These are phyloP conservation scores for Metalampra italica DNA, from an alignment of 2,888 invertebrate species.

Conservation along the genomic window DNA sequence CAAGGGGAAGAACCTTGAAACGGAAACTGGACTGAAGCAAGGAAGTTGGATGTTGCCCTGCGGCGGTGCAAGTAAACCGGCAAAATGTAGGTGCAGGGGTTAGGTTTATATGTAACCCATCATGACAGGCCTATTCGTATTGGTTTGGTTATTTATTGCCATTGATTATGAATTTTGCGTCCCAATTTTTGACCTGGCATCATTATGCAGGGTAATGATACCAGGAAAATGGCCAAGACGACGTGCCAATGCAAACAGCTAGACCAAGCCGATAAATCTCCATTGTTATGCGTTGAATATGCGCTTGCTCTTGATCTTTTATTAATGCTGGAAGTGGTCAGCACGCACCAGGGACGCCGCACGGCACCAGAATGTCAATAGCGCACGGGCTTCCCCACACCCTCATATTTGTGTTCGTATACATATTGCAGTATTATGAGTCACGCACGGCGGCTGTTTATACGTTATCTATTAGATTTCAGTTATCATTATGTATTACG, in stretches of 20 bases:
- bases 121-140: too few relatives aligned
- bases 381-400: slow-evolving; percentile 51
- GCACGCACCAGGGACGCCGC: slow-evolving; percentile 10
- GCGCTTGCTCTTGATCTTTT: slow-evolving; percentile 32
- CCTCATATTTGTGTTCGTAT: neutral
- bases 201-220: too few relatives aligned
- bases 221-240: neutral
- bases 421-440: slow-evolving; percentile 13
- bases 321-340: slow-evolving; percentile 25
- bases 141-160: too few relatives aligned
- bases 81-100: too few relatives aligned
- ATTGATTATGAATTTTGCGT: too few relatives aligned
- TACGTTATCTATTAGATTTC: neutral
- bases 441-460: slow-evolving; percentile 1
- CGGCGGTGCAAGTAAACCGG: too few relatives aligned
- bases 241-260: neutral
- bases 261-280: slow-evolving; percentile 5
- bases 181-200: too few relatives aligned
- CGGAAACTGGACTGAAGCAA: too few relatives aligned
- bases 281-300: slow-evolving; percentile 11
- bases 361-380: slow-evolving; percentile 55
- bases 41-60: too few relatives aligned
- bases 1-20: too few relatives aligned
- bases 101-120: too few relatives aligned
- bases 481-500: neutral